phyloP scores from a whole-genome alignment of 2,888 invertebrate genomes.

The Leptinotarsa peninsularis region DNA sequence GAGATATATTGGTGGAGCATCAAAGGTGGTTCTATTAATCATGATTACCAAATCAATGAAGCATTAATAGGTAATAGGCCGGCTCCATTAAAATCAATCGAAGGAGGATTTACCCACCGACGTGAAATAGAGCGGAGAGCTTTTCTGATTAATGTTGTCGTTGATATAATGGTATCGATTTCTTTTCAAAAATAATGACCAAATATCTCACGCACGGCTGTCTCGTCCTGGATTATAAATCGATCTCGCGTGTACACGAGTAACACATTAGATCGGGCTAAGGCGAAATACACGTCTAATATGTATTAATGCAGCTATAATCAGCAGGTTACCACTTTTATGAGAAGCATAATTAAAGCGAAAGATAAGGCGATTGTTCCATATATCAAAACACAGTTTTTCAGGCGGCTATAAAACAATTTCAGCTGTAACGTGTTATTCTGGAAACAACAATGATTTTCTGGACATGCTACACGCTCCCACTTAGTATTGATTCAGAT shows the following conservation, averaged over 20 bases:
- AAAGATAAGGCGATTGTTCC: slow-evolving; percentile 41
- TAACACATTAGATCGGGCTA: slow-evolving; percentile 49
- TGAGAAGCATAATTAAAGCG: slow-evolving; percentile 50
- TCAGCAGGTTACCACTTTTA: slow-evolving; percentile 53
- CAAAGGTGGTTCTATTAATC: slow-evolving; percentile 14
- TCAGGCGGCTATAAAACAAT: slow-evolving; percentile 30
- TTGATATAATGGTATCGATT: slow-evolving; percentile 48
- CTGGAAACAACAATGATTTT: slow-evolving; percentile 28
- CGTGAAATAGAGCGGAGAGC: slow-evolving; percentile 37
- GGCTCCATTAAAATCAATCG: slow-evolving; percentile 40
- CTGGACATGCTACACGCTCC: slow-evolving; percentile 28
- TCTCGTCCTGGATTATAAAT: slow-evolving; percentile 49
- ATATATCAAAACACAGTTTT: slow-evolving; percentile 38
- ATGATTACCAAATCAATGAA: slow-evolving; percentile 34
- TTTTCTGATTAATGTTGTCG: slow-evolving; percentile 40
- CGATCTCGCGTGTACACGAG: slow-evolving; percentile 51
- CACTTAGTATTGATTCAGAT: neutral
- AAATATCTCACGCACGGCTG: slow-evolving; percentile 44
- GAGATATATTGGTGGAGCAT: slow-evolving; percentile 14
- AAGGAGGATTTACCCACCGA: slow-evolving; percentile 33
- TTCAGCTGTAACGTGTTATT: slow-evolving; percentile 26
- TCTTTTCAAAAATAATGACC: slow-evolving; percentile 43
- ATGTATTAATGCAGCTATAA: slow-evolving; percentile 54
- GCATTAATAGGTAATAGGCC: slow-evolving; percentile 30
- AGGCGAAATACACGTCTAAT: slow-evolving; percentile 50